Conservation (phyloP, 2,797 vertebrate species). For the Poeciliopsis paucimaculata region DNA sequence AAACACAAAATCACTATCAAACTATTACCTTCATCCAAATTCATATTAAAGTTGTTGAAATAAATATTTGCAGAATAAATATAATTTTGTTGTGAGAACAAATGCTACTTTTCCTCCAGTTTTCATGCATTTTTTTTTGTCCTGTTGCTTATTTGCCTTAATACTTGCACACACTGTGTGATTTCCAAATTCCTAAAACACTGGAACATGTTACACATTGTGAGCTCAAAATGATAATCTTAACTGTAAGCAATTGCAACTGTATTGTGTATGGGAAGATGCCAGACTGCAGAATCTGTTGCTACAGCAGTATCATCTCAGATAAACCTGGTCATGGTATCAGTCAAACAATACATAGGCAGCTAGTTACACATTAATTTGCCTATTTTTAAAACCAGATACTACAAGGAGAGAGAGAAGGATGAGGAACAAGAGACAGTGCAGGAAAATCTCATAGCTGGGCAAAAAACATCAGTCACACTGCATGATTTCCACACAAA, state of each 20-base stretch:
- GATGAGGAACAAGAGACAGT: not conserved
- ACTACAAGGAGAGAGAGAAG: not conserved
- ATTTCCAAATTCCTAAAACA: not conserved
- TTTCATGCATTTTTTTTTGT: not conserved
- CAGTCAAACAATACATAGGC: not conserved
- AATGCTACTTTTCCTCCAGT: not conserved
- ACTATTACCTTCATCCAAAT: not conserved
- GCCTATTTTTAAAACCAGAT: not conserved
- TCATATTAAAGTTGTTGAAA: not conserved
- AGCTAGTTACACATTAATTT: not conserved
- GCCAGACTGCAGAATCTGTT: not conserved
- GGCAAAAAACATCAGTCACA: not conserved
- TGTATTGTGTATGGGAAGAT: not conserved
- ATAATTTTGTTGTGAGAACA: not conserved
- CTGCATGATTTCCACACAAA: not conserved
- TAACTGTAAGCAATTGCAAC: not conserved
- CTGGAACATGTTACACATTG: not conserved
- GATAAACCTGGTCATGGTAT: not conserved
- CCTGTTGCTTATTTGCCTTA: not conserved
- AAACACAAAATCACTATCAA: not conserved
- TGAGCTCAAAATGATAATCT: not conserved
- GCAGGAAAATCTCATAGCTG: not conserved
- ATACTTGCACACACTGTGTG: not conserved
- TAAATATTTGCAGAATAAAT: not conserved
- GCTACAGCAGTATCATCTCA: not conserved